Conservation (phyloP, 2,888 invertebrate genomes). For the Coremacera marginata region DNA sequence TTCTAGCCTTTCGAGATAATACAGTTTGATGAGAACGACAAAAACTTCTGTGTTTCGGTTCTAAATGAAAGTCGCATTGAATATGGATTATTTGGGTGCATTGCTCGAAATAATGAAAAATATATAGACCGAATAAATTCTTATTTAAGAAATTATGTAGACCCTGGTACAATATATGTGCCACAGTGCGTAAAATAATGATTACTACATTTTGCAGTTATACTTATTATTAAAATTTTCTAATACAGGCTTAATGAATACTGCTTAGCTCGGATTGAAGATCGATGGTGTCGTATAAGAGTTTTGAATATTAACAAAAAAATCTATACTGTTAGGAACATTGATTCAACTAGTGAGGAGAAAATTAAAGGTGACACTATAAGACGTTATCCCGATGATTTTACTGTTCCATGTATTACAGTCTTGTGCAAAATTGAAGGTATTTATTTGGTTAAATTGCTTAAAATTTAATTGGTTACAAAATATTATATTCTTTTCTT, state of each 20-base stretch:
- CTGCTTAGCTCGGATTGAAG: slow-evolving; percentile 51
- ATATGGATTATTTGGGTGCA: slow-evolving; percentile 25
- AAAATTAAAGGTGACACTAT: slow-evolving; percentile 45
- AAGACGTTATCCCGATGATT: slow-evolving; percentile 52
- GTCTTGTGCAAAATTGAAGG: slow-evolving; percentile 52
- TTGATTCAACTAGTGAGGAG: slow-evolving; percentile 52
- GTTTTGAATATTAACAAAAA: slow-evolving; percentile 42
- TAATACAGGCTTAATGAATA: slow-evolving; percentile 50
- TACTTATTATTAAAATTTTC: background rate
- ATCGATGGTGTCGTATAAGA: slow-evolving; percentile 54
- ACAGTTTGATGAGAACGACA: background rate
- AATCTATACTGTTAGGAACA: slow-evolving; percentile 49
- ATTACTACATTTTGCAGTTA: background rate
- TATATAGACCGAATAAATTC: background rate
- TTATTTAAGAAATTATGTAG: slow-evolving; percentile 36
- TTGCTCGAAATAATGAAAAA: slow-evolving; percentile 11
- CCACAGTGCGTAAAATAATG: slow-evolving; percentile 48
- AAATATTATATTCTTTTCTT: slow-evolving; percentile 6
- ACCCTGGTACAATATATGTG: slow-evolving; percentile 46
- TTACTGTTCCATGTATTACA: slow-evolving; percentile 50
- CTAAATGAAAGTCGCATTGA: slow-evolving; percentile 1
- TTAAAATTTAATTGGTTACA: background rate
- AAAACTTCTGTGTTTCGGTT: background rate
- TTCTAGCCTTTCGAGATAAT: slow-evolving; percentile 13
- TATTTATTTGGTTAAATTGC: slow-evolving; percentile 21